Percentiles rank a stretch among this genome's conserved stretches.
Evolutionary conservation across 2,113 vertebrate species (phyloP).

Genomic region (Anthoscopus minutus): DNA sequence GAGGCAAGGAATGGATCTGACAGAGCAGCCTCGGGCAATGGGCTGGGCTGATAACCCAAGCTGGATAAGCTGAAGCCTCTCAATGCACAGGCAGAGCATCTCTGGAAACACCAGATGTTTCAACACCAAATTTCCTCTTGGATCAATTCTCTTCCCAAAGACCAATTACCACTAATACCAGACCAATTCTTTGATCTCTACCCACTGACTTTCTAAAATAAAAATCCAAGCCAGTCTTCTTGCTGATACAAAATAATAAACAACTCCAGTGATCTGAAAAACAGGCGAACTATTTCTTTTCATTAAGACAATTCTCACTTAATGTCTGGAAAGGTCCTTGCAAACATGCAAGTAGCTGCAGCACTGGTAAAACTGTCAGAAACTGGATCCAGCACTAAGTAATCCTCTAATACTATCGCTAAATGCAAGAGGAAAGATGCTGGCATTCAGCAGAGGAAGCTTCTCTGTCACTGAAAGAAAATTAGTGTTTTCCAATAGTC

Average conservation of each 20-base stretch:
- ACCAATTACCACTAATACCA: background rate
- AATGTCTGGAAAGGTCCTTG: background rate
- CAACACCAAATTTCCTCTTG: background rate
- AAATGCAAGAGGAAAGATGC: background rate
- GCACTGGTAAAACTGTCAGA: background rate
- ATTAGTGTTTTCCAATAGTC: background rate
- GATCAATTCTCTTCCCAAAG: background rate
- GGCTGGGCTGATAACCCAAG: background rate
- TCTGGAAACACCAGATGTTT: background rate
- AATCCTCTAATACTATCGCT: background rate
- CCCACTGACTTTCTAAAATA: background rate
- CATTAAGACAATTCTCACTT: background rate
- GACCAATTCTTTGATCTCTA: background rate
- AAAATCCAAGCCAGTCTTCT: background rate
- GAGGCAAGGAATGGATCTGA: background rate
- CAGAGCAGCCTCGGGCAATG: rapidly evolving
- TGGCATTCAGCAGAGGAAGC: background rate
- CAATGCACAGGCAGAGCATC: rapidly evolving
- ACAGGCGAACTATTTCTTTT: background rate
- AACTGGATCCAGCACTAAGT: background rate
- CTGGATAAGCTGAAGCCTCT: background rate
- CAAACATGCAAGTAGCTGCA: background rate
- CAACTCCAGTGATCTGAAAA: background rate
- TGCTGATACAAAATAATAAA: background rate
- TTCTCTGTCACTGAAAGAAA: background rate